A percentile compares a stretch with the other conserved stretches of the same genome.
These are phyloP conservation scores for Eupithecia subfuscata DNA, from an alignment of 2,888 invertebrate genomes.

Conservation along the genomic window DNA sequence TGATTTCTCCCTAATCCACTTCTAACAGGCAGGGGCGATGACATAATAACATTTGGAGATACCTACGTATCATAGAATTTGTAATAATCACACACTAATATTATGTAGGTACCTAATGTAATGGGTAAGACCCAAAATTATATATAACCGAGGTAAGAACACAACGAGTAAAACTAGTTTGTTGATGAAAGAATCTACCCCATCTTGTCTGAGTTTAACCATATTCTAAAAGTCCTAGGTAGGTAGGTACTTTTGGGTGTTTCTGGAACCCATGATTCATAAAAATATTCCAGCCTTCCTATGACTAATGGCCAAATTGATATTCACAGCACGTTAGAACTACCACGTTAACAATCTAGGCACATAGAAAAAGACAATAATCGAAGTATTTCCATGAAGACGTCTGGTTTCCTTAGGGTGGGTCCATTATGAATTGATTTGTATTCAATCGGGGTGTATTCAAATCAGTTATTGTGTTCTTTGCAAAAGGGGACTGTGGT, in stretches of 20 bases:
- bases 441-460: slow-evolving; percentile 71
- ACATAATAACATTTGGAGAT: not conserved
- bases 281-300: not conserved
- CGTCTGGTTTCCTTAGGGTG: slow-evolving; percentile 54
- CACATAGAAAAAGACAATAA: slow-evolving; percentile 50
- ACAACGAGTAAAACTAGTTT: not conserved
- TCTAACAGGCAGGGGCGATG: not conserved
- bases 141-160: not conserved
- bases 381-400: slow-evolving; percentile 57
- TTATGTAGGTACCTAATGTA: not conserved
- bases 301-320: slow-evolving; percentile 4
- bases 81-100: not conserved
- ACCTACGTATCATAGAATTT: not conserved
- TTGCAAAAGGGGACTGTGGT: slow-evolving; percentile 57
- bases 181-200: not conserved
- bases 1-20: not conserved
- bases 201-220: not conserved
- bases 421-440: slow-evolving; percentile 67
- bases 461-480: slow-evolving; percentile 75
- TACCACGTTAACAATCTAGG: slow-evolving; percentile 43
- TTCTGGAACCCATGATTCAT: slow-evolving; percentile 6
- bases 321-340: slow-evolving; percentile 40
- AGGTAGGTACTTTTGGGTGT: not conserved
- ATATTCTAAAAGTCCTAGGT: too few species aligned
- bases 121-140: not conserved